Percentiles rank a stretch among this genome's conserved stretches.
Evolutionary conservation across 2,113 vertebrate genomes (phyloP).

Genomic region (Cheirogaleus medius): DNA sequence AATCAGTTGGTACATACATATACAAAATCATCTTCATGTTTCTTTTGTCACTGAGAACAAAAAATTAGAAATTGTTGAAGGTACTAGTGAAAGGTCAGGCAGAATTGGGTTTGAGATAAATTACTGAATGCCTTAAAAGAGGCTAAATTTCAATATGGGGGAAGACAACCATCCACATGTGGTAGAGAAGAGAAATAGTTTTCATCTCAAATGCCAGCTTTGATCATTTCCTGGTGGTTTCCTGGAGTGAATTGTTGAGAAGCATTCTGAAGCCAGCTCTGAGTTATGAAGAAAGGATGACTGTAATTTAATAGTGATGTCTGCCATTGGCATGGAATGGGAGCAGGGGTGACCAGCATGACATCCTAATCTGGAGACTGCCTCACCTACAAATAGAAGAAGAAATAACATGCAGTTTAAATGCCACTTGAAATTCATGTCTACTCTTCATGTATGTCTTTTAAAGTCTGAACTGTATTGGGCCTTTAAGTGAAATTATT

Average conservation of each 20-base stretch:
- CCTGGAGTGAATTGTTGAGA: too few relatives aligned
- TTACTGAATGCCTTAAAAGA: too few relatives aligned
- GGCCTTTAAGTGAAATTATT: background rate
- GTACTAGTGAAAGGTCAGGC: too few relatives aligned
- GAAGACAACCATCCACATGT: too few relatives aligned
- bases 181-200: too few relatives aligned
- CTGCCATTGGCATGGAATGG: background rate
- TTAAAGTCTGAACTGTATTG: background rate
- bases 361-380: background rate
- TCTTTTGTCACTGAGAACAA: background rate
- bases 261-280: background rate
- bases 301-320: background rate
- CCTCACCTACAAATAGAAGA: background rate
- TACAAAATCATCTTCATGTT: background rate
- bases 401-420: background rate
- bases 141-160: too few relatives aligned
- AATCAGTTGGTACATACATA: accelerated
- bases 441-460: background rate
- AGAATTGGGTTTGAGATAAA: too few relatives aligned
- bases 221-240: too few relatives aligned
- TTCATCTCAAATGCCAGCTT: too few relatives aligned
- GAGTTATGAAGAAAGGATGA: background rate
- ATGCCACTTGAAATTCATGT: background rate
- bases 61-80: background rate
- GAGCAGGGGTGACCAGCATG: accelerated